Percentiles rank a stretch among this genome's conserved stretches.
phyloP scores from a whole-genome alignment of 2,113 vertebrate genomes.

The Thryonomys swinderianus region DNA sequence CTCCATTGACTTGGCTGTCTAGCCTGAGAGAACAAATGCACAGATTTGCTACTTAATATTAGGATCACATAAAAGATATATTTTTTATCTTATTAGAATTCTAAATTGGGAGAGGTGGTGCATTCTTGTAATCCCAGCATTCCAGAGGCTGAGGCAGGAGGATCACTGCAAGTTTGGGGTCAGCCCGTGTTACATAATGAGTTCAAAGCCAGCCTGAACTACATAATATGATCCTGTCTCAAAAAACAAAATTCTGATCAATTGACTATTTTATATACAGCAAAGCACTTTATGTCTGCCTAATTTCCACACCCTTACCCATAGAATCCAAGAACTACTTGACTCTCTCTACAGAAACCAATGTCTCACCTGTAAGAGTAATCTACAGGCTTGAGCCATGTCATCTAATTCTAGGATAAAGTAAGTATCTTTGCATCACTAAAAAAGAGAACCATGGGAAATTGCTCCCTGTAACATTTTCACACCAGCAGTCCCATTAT shows the following conservation, averaged over 20 bases:
- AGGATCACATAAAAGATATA: neutral
- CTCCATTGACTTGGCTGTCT: constrained; percentile 49
- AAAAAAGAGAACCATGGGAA: constrained; percentile 11
- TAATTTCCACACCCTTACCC: neutral
- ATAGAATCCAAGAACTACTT: neutral
- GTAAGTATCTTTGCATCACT: too few relatives aligned
- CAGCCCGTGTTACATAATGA: neutral
- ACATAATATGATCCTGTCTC: neutral
- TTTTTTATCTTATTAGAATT: constrained; percentile 38
- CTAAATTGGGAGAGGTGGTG: neutral
- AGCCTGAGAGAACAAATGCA: constrained; percentile 66
- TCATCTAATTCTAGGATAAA: neutral
- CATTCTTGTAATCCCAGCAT: neutral
- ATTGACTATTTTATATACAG: neutral
- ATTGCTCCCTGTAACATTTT: neutral
- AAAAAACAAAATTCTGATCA: neutral
- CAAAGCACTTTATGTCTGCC: neutral
- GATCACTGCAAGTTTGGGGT: neutral
- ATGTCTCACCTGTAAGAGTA: neutral
- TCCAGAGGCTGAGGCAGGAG: neutral
- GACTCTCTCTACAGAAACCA: neutral
- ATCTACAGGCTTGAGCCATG: neutral
- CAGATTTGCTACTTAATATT: neutral
- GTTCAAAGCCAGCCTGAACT: neutral
- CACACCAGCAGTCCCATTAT: neutral